phyloP scores from a whole-genome alignment of 2,888 invertebrate species.

The Acanthosoma haemorrhoidale region DNA sequence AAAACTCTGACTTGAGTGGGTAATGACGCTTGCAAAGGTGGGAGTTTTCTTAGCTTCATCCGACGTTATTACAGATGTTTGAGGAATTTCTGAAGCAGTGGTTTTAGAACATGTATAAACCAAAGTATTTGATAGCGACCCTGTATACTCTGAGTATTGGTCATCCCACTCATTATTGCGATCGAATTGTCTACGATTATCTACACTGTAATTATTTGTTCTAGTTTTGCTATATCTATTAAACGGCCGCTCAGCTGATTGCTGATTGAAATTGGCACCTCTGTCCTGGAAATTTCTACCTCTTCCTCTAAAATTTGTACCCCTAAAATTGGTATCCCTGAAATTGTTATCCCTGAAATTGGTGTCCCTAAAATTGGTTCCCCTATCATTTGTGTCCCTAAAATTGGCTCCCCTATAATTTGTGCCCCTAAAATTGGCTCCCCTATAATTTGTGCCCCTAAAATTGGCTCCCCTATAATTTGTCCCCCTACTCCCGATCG shows the following conservation, averaged over 20 bases:
- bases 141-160: constrained; percentile 20
- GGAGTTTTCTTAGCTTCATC: not conserved
- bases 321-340: too few species aligned
- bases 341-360: too few species aligned
- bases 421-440: too few species aligned
- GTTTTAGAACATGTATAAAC: constrained; percentile 3
- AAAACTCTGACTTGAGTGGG: too few species aligned
- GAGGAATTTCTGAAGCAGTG: not conserved
- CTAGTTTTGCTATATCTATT: not conserved
- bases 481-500: constrained; percentile 2
- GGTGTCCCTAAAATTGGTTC: too few species aligned
- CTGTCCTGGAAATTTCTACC: not conserved
- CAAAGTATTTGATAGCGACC: not conserved
- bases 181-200: not conserved
- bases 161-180: not conserved
- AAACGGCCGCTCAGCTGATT: not conserved
- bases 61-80: not conserved
- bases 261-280: not conserved
- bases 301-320: too few species aligned
- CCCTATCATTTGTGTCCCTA: too few species aligned
- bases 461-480: constrained; percentile 11
- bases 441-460: too few species aligned
- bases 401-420: too few species aligned
- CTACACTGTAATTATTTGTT: not conserved
- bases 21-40: too few species aligned